Evolutionary conservation across 2,113 vertebrate genomes (phyloP).

Genomic region (Dipodomys spectabilis): DNA sequence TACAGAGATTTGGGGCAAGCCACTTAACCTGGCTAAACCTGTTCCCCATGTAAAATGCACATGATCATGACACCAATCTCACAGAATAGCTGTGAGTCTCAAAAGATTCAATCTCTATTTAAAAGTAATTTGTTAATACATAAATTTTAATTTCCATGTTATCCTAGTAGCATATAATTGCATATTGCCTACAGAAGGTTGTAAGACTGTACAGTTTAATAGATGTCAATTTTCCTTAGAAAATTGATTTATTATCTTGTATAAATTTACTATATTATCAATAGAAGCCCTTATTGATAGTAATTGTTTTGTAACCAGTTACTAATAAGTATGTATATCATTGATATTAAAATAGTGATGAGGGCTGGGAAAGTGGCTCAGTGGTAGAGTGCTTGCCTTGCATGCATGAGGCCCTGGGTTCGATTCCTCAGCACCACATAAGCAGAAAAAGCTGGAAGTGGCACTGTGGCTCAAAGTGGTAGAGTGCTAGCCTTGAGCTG

Average conservation of each 20-base stretch:
- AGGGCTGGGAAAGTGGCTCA: too few species aligned
- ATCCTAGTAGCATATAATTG: not conserved
- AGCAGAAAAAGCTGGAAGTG: too few species aligned
- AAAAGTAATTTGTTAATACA: constrained; percentile 15
- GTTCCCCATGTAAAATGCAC: constrained; percentile 20
- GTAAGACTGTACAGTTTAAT: not conserved
- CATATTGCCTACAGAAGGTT: not conserved
- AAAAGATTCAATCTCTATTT: not conserved
- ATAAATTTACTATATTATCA: not conserved
- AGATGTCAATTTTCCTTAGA: not conserved
- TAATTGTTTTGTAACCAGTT: constrained; percentile 24
- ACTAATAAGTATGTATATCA: constrained; percentile 36
- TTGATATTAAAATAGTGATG: constrained; percentile 20
- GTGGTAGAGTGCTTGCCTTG: too few species aligned
- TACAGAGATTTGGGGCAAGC: constrained; percentile 24
- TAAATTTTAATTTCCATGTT: constrained; percentile 33
- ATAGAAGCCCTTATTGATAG: not conserved
- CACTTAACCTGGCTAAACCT: constrained; percentile 37
- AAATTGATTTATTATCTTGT: constrained; percentile 23
- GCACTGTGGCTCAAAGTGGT: too few species aligned
- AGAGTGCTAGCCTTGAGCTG: too few species aligned
- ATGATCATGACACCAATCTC: constrained; percentile 1
- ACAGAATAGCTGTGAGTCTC: not conserved
- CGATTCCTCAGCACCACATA: too few species aligned
- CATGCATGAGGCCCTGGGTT: too few species aligned